Conservation (phyloP, 2,888 invertebrate species). For the Ennomos quercinarius region DNA sequence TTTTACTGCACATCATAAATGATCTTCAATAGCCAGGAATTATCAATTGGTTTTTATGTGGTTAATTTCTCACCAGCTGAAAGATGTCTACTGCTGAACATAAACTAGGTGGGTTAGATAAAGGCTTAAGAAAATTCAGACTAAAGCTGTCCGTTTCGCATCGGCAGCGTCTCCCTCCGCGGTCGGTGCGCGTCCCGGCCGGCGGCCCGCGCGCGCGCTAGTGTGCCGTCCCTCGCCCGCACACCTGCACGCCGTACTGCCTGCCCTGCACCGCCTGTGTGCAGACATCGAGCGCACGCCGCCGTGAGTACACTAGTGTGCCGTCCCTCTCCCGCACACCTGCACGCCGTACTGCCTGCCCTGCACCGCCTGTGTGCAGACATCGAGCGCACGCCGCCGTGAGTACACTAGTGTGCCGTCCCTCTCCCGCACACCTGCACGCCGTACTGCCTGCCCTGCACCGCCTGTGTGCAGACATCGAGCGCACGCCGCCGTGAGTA, state of each 20-base stretch:
- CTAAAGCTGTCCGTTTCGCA: no score
- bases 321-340: slow-evolving; percentile 88
- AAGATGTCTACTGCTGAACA: no score
- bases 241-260: slow-evolving; percentile 91
- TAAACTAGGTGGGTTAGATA: no score
- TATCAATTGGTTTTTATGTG: no score
- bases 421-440: slow-evolving; percentile 89
- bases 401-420: slow-evolving; percentile 87
- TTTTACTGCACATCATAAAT: no score
- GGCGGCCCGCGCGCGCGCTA: slow-evolving; percentile 64
- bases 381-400: slow-evolving; percentile 89
- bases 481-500: slow-evolving; percentile 84
- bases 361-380: slow-evolving; percentile 93
- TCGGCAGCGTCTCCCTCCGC: background rate
- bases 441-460: slow-evolving; percentile 93
- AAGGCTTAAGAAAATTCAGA: no score
- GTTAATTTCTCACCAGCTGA: no score
- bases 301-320: slow-evolving; percentile 88
- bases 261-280: slow-evolving; percentile 93
- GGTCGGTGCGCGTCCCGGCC: slow-evolving; percentile 13
- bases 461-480: slow-evolving; percentile 94
- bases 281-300: slow-evolving; percentile 91
- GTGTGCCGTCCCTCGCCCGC: slow-evolving; percentile 90
- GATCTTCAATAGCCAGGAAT: no score
- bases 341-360: slow-evolving; percentile 92